phyloP scores from a whole-genome alignment of 2,888 invertebrate species.

The Euspilapteryx auroguttella region DNA sequence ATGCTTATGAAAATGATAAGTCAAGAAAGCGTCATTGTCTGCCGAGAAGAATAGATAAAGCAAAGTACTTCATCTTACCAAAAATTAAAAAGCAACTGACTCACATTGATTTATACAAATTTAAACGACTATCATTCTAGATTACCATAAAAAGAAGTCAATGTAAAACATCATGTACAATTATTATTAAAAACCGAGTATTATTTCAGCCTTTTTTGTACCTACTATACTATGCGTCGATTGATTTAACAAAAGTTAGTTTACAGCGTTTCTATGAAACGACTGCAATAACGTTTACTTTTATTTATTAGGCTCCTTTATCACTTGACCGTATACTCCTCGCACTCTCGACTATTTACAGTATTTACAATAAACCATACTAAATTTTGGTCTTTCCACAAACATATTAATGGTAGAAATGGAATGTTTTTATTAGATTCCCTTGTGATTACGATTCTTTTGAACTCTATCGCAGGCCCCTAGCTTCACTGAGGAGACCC shows the following conservation, averaged over 20 bases:
- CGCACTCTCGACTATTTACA: conserved; percentile 14
- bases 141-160: too few species aligned
- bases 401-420: conserved; percentile 1
- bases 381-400: conserved; percentile 3
- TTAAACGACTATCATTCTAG: too few species aligned
- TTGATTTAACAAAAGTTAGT: conserved; percentile 40
- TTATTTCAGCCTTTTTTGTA: conserved; percentile 52
- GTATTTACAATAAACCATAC: conserved; percentile 4
- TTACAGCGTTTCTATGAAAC: conserved; percentile 56
- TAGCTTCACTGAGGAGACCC: conserved; percentile 26
- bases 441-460: conserved; percentile 1
- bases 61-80: too few species aligned
- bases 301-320: conserved; percentile 51
- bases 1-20: too few species aligned
- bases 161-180: too few species aligned
- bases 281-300: conserved; percentile 44
- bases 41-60: too few species aligned
- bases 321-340: conserved; percentile 57
- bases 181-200: too few species aligned
- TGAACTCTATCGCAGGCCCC: conserved; percentile 5
- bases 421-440: conserved; percentile 3
- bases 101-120: too few species aligned
- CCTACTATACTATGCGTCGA: conserved; percentile 51
- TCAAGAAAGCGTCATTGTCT: too few species aligned
- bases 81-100: too few species aligned